These are phyloP conservation scores for Tenebrio molitor DNA, from an alignment of 1,140 invertebrate species.

Conservation along the genomic window DNA sequence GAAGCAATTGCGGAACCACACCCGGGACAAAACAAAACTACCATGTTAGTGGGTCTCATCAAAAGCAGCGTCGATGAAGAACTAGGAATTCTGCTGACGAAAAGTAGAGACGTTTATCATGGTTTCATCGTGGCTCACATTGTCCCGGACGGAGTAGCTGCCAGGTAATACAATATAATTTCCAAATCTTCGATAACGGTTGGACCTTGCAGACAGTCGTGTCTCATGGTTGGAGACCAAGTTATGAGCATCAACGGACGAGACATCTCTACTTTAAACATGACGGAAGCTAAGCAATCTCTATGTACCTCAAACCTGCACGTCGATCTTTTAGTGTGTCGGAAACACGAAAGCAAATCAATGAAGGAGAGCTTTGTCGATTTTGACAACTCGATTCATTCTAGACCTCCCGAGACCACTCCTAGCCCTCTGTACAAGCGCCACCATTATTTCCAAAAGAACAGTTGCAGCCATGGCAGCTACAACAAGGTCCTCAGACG, in stretches of 20 bases:
- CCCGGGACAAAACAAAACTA: conserved; percentile 51
- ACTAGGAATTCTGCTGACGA: conserved; percentile 88
- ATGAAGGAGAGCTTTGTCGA: conserved; percentile 78
- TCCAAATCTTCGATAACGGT: neutral
- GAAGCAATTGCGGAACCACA: neutral
- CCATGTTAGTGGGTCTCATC: conserved; percentile 76
- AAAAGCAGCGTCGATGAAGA: conserved; percentile 78
- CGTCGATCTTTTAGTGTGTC: conserved; percentile 79
- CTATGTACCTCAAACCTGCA: conserved; percentile 76
- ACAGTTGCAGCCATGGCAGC: conserved; percentile 71
- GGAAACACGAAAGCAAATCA: conserved; percentile 53
- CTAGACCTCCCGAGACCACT: conserved; percentile 48
- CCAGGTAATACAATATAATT: conserved; percentile 73
- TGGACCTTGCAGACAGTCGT: conserved; percentile 76
- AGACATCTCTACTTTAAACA: conserved; percentile 79
- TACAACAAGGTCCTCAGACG: conserved; percentile 72
- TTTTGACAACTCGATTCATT: no score
- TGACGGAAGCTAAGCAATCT: conserved; percentile 81
- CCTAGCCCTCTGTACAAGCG: conserved; percentile 60
- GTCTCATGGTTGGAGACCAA: conserved; percentile 83
- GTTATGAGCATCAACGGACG: conserved; percentile 87
- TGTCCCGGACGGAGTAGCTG: conserved; percentile 82
- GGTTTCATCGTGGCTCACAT: conserved; percentile 89
- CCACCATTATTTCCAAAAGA: conserved; percentile 73
- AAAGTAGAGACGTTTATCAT: conserved; percentile 76